A percentile compares a stretch with the other conserved stretches of the same genome.
Conservation (phyloP, 2,113 vertebrate genomes). For the Vanacampus margaritifer region DNA sequence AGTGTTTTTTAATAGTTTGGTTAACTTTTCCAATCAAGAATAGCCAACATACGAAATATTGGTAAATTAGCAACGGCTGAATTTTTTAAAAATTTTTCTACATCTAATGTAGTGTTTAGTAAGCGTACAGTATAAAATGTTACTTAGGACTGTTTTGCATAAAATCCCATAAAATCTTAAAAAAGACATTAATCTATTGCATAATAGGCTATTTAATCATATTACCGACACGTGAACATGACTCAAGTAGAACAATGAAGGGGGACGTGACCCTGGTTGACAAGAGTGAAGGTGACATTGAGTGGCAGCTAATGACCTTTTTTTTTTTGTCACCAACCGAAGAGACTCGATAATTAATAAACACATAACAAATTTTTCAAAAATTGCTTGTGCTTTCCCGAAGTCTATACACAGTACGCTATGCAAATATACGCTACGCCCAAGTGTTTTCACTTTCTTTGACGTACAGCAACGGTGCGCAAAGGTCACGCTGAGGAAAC, state of each 20-base stretch:
- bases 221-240: neutral
- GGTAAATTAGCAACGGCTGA: neutral
- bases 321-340: constrained; percentile 3
- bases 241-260: neutral
- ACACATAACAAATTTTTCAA: neutral
- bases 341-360: neutral
- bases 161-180: neutral
- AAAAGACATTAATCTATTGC: neutral
- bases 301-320: constrained; percentile 49
- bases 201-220: too few relatives aligned
- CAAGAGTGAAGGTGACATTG: constrained; percentile 72
- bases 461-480: neutral
- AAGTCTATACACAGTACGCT: neutral
- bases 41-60: too few relatives aligned
- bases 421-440: neutral
- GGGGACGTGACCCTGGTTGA: constrained; percentile 12
- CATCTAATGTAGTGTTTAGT: too few relatives aligned
- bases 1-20: neutral
- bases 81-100: neutral
- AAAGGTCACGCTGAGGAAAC: neutral
- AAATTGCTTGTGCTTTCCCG: neutral
- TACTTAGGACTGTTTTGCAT: neutral
- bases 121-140: neutral
- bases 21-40: too few relatives aligned
- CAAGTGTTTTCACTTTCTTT: constrained; percentile 1